A percentile compares a stretch with the other conserved stretches of the same genome.
Evolutionary conservation across 2,888 invertebrate genomes (phyloP).

Genomic region (Aporophyla lueneburgensis): DNA sequence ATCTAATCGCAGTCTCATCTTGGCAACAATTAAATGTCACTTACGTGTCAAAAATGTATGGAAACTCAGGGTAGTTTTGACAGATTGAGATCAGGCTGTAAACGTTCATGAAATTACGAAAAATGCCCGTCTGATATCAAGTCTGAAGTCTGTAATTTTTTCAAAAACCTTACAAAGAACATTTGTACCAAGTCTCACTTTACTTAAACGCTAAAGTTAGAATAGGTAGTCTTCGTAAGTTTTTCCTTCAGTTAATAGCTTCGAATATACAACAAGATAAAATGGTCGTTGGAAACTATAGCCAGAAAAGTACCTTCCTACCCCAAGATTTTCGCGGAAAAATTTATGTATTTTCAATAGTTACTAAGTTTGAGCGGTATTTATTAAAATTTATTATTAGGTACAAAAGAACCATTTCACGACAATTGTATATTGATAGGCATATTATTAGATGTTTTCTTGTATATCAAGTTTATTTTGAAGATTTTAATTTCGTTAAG

Average conservation of each 20-base stretch:
- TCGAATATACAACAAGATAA: slow-evolving; percentile 32
- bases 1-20: too few species aligned
- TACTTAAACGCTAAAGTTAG: not conserved
- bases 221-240: not conserved
- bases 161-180: not conserved
- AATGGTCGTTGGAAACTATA: slow-evolving; percentile 25
- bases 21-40: too few species aligned
- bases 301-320: not conserved
- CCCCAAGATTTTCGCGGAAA: slow-evolving; percentile 15
- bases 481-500: not conserved
- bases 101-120: too few species aligned
- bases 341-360: slow-evolving; percentile 5
- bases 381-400: not conserved
- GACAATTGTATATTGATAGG: not conserved
- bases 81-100: too few species aligned
- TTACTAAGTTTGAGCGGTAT: not conserved
- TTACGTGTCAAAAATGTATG: too few species aligned
- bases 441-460: not conserved
- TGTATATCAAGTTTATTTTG: not conserved
- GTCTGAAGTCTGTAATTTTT: not conserved
- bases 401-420: not conserved
- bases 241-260: slow-evolving; percentile 20
- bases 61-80: too few species aligned
- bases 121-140: too few species aligned
- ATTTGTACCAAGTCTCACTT: not conserved